Evolutionary conservation across 1,140 invertebrate genomes (phyloP).

Genomic region (Cephus cinctus): DNA sequence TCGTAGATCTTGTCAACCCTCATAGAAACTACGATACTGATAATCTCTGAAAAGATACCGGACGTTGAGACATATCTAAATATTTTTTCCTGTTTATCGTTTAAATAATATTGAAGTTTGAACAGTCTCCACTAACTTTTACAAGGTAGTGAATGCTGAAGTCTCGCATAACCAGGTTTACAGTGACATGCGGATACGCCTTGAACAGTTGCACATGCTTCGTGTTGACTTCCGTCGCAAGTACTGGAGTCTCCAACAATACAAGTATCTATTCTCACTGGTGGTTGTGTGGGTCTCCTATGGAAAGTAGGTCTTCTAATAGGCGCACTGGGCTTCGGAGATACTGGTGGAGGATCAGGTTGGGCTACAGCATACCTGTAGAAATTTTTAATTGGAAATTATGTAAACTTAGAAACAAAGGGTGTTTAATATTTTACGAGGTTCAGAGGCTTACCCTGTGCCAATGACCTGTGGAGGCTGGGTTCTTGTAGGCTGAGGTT

Average conservation of each 20-base stretch:
- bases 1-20: constrained; percentile 83
- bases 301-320: constrained; percentile 56
- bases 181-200: constrained; percentile 93
- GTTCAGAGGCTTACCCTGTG: constrained; percentile 58
- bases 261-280: constrained; percentile 87
- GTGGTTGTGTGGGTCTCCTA: constrained; percentile 62
- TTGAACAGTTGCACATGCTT: constrained; percentile 82
- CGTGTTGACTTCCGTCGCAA: constrained; percentile 83
- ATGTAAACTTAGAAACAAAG: no score
- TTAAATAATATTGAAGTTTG: no score
- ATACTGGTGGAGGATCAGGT: constrained; percentile 27
- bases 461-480: constrained; percentile 40
- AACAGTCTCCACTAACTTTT: constrained; percentile 62
- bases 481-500: constrained; percentile 42
- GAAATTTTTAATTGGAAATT: neutral
- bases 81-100: no score
- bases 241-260: constrained; percentile 93
- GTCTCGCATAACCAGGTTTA: constrained; percentile 77
- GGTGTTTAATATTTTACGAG: no score
- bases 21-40: constrained; percentile 77
- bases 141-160: constrained; percentile 76
- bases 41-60: constrained; percentile 61
- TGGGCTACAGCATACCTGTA: constrained; percentile 44
- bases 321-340: constrained; percentile 28
- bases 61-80: no score